Evolutionary conservation across 2,888 invertebrate genomes (phyloP), one percentile per base, ranked within the genome.

Genomic region (Amphipyra tragopoginis): DNA sequence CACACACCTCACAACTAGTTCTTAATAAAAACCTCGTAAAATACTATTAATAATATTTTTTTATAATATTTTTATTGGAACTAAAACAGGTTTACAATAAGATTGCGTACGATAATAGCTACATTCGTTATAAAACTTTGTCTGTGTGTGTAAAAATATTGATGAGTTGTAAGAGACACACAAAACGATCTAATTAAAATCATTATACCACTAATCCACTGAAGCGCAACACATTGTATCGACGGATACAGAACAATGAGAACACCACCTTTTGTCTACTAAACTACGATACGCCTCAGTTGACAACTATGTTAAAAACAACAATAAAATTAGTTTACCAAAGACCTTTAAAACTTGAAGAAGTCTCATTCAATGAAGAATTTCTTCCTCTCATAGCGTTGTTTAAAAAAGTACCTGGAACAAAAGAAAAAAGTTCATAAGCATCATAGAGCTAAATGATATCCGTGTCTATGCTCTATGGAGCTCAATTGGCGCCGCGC

Each of bases 351-450:
- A 47, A 7, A 55, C n/a, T 52, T 52, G 55, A 68, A 49, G 54
- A 49, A 8, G 10, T 15, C 0, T 53, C 55, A 40, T 55, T 15
- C 26, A 29, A 47, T 38, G 13, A n/a, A 51, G 33, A 15, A 5
- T 14, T 34, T 13, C 26, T 42, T 15, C 48, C 26, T 38, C 15
- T 44, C 51, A 13, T 47, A 33, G 48, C 59, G 53, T 56, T n/a
- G 10, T 52, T n/a, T 33, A 26, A 48, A 52, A 54, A 54, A 44
- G 64, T 82, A 82, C 82, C 83, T 82, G 82, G 29, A 81, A 79
- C 71, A 77, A 72, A 72, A 61, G 44, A 65, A 77, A 40, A 55
- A 71, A 70, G 56, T 54, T 66, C 21, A 47, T 55, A 44, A 65
- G 48, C 45, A 57, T 62, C 68, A 77, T 70, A 75, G 72, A 77